phyloP scores from a whole-genome alignment of 1,140 invertebrate species.

The Panonychus citri region DNA sequence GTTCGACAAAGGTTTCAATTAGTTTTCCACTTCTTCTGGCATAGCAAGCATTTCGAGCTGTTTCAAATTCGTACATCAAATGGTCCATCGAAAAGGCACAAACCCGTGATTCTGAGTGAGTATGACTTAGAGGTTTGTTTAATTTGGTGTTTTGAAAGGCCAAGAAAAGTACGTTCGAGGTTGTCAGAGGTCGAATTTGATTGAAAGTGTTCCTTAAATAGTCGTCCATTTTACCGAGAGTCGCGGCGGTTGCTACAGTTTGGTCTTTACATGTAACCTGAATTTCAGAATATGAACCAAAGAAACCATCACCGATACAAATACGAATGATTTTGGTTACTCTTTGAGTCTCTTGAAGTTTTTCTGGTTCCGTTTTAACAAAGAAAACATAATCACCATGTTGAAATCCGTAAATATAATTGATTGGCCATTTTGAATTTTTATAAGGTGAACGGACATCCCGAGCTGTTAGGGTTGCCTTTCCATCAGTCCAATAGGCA shows the following conservation, averaged over 20 bases:
- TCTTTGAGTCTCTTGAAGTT: neutral
- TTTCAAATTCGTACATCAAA: too few species aligned
- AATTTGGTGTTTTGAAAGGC: too few species aligned
- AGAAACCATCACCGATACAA: neutral
- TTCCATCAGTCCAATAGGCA: neutral
- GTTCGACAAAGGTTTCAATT: too few species aligned
- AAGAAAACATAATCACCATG: constrained; percentile 17
- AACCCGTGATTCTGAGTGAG: too few species aligned
- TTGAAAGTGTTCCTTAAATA: too few species aligned
- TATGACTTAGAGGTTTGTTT: too few species aligned
- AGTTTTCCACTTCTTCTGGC: too few species aligned
- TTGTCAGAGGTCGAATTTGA: too few species aligned
- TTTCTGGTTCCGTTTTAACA: constrained; percentile 7
- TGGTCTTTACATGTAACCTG: neutral
- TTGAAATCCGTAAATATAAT: constrained; percentile 17
- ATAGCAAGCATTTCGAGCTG: too few species aligned
- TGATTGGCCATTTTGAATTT: constrained; percentile 5
- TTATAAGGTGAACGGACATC: neutral
- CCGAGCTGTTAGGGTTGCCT: neutral
- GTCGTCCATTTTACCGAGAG: neutral
- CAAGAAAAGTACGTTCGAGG: too few species aligned
- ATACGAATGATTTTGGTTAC: neutral
- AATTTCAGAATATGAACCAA: neutral
- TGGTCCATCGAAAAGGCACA: too few species aligned
- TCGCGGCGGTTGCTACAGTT: neutral